phyloP scores from a whole-genome alignment of 2,113 vertebrate species.

The Capreolus pygargus region DNA sequence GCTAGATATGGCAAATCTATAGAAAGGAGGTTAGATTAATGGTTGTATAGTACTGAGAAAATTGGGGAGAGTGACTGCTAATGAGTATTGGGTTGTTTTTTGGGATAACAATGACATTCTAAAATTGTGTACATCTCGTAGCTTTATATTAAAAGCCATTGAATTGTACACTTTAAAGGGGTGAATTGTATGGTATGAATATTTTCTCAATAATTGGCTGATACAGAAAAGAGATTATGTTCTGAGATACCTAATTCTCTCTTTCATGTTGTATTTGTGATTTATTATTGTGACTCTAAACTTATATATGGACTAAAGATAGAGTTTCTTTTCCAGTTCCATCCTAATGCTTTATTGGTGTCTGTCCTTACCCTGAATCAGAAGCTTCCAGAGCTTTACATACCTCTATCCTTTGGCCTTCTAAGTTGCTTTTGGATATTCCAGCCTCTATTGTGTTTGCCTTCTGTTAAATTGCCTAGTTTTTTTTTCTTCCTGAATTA shows the following conservation, averaged over 20 bases:
- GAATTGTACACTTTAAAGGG: neutral
- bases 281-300: neutral
- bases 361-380: neutral
- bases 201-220: neutral
- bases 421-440: neutral
- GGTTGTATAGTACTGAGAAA: neutral
- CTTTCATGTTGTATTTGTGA: neutral
- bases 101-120: neutral
- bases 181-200: neutral
- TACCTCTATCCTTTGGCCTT: neutral
- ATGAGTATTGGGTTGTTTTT: neutral
- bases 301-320: neutral
- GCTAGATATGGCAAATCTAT: neutral
- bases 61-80: neutral
- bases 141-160: neutral
- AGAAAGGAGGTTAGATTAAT: neutral
- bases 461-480: neutral
- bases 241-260: neutral
- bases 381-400: neutral
- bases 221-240: neutral
- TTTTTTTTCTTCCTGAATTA: neutral
- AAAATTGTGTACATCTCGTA: neutral
- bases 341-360: neutral
- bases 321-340: neutral
- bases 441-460: neutral